Percentiles rank a stretch among this genome's conserved stretches.
These are phyloP conservation scores for Oophaga pumilio DNA, from an alignment of 2,113 vertebrate species.

Conservation along the genomic window DNA sequence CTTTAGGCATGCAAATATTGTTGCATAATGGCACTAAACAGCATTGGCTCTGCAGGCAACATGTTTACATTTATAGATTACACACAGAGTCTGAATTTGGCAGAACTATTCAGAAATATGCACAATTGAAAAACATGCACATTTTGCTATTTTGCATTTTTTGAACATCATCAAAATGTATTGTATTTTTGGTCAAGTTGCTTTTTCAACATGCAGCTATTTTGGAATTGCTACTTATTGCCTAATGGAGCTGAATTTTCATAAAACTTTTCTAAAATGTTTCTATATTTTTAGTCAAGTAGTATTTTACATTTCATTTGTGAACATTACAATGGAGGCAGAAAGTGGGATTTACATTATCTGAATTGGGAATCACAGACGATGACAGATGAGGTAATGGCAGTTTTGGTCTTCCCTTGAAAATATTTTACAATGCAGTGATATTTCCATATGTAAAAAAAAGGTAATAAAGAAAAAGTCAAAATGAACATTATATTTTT, in stretches of 20 bases:
- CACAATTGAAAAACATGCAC: neutral
- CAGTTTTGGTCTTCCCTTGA: neutral
- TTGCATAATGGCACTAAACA: neutral
- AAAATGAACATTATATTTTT: no score
- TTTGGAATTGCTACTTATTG: neutral
- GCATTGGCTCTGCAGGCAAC: neutral
- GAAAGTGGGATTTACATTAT: neutral
- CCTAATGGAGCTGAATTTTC: neutral
- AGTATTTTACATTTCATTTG: neutral
- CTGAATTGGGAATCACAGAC: neutral
- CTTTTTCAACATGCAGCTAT: neutral
- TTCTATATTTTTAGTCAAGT: neutral
- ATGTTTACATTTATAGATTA: neutral
- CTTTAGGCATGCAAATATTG: neutral
- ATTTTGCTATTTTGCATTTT: neutral
- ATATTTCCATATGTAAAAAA: neutral
- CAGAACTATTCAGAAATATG: neutral
- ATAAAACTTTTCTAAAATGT: neutral
- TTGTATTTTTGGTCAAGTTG: slow-evolving; percentile 13
- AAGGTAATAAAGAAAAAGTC: neutral
- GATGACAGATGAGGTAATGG: neutral
- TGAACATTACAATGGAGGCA: neutral
- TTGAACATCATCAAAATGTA: slow-evolving; percentile 1
- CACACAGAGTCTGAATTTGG: neutral
- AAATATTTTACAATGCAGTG: neutral